Conservation (phyloP, 2,113 vertebrate genomes). For the Balaeniceps rex region DNA sequence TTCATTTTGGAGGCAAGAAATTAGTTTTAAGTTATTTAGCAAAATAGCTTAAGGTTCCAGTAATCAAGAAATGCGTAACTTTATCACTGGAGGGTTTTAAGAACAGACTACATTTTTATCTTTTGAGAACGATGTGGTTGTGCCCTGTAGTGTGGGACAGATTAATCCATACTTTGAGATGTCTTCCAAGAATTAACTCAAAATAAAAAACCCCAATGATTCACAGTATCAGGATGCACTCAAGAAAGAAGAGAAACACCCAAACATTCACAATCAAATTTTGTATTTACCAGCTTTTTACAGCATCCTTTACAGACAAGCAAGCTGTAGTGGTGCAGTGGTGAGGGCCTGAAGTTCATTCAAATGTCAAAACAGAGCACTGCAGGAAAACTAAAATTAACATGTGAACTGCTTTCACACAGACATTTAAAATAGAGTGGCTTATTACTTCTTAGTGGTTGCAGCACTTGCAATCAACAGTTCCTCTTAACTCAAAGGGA, state of each 20-base stretch:
- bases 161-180: not conserved
- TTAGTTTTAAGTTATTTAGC: not conserved
- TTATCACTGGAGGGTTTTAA: not conserved
- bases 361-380: not conserved
- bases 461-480: not conserved
- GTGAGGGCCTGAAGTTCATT: not conserved
- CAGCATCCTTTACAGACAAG: not conserved
- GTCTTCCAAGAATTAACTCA: not conserved
- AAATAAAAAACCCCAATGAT: not conserved
- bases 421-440: slow-evolving; percentile 12
- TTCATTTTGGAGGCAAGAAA: not conserved
- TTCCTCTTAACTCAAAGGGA: slow-evolving; percentile 42
- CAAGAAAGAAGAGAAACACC: not conserved
- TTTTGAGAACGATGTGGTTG: not conserved
- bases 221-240: not conserved
- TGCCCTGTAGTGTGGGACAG: not conserved
- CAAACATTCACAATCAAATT: not conserved
- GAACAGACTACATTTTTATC: not conserved
- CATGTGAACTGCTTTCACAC: slow-evolving; percentile 16
- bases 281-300: not conserved
- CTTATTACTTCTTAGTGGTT: slow-evolving; percentile 38
- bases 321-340: not conserved
- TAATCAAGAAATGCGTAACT: not conserved
- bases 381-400: not conserved
- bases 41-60: not conserved